phyloP scores from a whole-genome alignment of 23 tunicate species.

The Botrylloides violaceus region DNA sequence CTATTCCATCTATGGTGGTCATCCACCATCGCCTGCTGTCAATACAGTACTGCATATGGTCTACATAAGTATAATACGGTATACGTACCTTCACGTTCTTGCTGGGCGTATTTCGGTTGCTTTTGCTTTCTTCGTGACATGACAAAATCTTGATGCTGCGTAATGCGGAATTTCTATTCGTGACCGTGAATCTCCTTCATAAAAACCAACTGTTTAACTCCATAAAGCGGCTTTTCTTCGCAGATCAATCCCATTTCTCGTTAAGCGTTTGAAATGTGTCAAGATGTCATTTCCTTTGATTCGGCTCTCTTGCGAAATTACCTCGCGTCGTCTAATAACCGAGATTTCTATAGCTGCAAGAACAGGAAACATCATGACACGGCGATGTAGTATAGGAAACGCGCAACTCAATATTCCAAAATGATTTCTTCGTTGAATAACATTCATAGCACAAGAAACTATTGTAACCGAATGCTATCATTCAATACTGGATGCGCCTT shows the following conservation, averaged over 20 bases:
- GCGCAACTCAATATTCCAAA: neutral
- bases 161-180: neutral
- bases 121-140: neutral
- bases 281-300: neutral
- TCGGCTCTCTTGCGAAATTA: neutral
- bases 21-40: too few species aligned
- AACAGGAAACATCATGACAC: conserved; percentile 3
- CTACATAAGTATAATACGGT: too few species aligned
- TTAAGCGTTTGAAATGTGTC: conserved; percentile 1
- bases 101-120: neutral
- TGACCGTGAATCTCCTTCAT: neutral
- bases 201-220: neutral
- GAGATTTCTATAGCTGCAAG: neutral
- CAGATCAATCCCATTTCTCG: neutral
- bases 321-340: neutral
- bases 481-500: neutral
- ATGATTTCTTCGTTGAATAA: conserved; percentile 1
- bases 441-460: neutral
- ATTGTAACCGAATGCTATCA: neutral
- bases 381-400: neutral
- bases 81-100: neutral
- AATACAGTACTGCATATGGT: too few species aligned
- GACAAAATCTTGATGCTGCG: too few species aligned
- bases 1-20: too few species aligned
- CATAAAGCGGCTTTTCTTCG: neutral